Conservation (phyloP, 2,797 vertebrate genomes). For the Micropoecilia bifurca region DNA sequence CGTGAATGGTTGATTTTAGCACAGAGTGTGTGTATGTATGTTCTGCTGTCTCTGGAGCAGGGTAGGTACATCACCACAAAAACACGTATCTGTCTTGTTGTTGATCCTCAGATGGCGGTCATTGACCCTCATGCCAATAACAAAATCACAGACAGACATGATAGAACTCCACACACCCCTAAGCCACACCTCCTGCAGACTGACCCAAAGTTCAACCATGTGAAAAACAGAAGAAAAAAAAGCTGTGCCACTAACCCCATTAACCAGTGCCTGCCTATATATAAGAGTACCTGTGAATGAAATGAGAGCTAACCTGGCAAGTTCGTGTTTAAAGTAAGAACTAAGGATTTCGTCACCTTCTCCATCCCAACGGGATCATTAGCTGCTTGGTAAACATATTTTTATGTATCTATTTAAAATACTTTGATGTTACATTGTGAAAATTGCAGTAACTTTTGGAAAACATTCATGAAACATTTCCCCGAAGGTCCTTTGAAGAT, state of each 20-base stretch:
- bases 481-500: background rate
- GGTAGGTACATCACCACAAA: conserved; percentile 39
- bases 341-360: background rate
- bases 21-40: conserved; percentile 15
- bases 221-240: conserved; percentile 14
- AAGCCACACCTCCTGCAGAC: conserved; percentile 40
- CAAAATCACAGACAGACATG: conserved; percentile 49
- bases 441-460: background rate
- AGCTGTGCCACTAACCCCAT: conserved; percentile 55
- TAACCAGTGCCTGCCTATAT: conserved; percentile 28
- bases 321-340: background rate
- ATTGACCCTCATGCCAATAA: conserved; percentile 45
- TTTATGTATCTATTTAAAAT: background rate
- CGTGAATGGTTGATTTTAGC: conserved; percentile 14
- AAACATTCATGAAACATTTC: background rate
- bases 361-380: background rate
- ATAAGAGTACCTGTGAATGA: conserved; percentile 26
- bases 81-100: conserved; percentile 58
- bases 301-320: background rate
- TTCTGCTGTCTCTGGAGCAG: background rate
- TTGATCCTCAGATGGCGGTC: conserved; percentile 24
- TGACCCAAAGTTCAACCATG: conserved; percentile 45
- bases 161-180: conserved; percentile 7
- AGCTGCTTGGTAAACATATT: conserved; percentile 32
- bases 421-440: background rate